phyloP scores from a whole-genome alignment of 2,888 invertebrate species.

The Mesorhabditis belari region DNA sequence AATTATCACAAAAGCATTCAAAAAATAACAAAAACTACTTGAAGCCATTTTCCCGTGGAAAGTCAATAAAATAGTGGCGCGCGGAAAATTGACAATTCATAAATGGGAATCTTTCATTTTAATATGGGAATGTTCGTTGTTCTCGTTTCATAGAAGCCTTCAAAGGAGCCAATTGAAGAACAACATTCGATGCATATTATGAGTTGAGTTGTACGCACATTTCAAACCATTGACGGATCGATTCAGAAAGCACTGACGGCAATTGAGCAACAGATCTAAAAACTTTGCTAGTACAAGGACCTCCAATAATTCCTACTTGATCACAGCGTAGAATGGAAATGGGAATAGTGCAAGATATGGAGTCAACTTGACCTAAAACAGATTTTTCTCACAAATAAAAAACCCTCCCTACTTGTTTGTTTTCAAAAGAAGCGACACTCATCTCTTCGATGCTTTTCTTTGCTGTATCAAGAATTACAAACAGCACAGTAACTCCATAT shows the following conservation, averaged over 20 bases:
- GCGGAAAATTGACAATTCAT: no score
- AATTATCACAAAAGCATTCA: no score
- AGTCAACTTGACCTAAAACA: slow-evolving; percentile 59
- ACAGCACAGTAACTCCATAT: slow-evolving; percentile 79
- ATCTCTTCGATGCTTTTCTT: slow-evolving; percentile 86
- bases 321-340: slow-evolving; percentile 91
- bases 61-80: no score
- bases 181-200: no score
- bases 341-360: slow-evolving; percentile 91
- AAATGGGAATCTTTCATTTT: no score
- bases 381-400: neutral
- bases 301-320: slow-evolving; percentile 56
- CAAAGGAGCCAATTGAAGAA: no score
- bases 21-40: no score
- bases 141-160: no score
- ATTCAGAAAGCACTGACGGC: slow-evolving; percentile 85
- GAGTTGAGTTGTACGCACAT: slow-evolving; percentile 55
- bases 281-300: neutral
- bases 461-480: slow-evolving; percentile 89
- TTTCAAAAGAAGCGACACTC: slow-evolving; percentile 69
- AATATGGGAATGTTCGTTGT: no score
- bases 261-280: slow-evolving; percentile 59
- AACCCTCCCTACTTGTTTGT: slow-evolving; percentile 49
- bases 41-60: no score
- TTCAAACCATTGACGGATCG: slow-evolving; percentile 97